phyloP scores from a whole-genome alignment of 2,797 vertebrate species.

The Falco novaeseelandiae region DNA sequence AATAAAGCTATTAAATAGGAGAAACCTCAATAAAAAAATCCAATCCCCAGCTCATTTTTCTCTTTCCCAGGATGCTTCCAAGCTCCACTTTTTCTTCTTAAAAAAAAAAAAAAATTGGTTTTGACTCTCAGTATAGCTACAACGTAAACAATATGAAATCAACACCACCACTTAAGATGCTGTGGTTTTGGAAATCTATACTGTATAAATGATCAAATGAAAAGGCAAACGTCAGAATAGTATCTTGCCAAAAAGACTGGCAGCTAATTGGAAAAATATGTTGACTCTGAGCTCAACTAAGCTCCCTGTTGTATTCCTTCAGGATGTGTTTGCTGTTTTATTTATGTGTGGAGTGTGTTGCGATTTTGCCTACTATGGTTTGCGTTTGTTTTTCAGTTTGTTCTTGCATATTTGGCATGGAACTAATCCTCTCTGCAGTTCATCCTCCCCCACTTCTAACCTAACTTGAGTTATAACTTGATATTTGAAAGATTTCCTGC shows the following conservation, averaged over 20 bases:
- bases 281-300: not conserved
- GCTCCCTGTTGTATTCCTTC: slow-evolving; percentile 23
- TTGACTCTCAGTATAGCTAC: not conserved
- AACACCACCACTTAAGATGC: not conserved
- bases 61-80: not conserved
- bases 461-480: slow-evolving; percentile 18
- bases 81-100: not conserved
- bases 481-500: slow-evolving; percentile 24
- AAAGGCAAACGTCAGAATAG: slow-evolving; percentile 11
- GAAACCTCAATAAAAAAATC: not conserved
- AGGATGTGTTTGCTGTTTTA: slow-evolving; percentile 26
- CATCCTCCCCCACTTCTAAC: not conserved
- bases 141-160: not conserved
- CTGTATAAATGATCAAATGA: slow-evolving; percentile 2
- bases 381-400: slow-evolving; percentile 49
- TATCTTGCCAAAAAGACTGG: slow-evolving; percentile 3
- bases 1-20: not conserved
- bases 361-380: slow-evolving; percentile 27
- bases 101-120: not conserved
- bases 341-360: slow-evolving; percentile 37
- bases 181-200: not conserved
- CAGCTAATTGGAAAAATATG: slow-evolving; percentile 11
- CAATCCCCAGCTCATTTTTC: not conserved
- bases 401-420: slow-evolving; percentile 35
- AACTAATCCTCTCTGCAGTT: slow-evolving; percentile 15